Conservation (phyloP, 2,797 vertebrate genomes). For the Chelidonichthys spinosus region DNA sequence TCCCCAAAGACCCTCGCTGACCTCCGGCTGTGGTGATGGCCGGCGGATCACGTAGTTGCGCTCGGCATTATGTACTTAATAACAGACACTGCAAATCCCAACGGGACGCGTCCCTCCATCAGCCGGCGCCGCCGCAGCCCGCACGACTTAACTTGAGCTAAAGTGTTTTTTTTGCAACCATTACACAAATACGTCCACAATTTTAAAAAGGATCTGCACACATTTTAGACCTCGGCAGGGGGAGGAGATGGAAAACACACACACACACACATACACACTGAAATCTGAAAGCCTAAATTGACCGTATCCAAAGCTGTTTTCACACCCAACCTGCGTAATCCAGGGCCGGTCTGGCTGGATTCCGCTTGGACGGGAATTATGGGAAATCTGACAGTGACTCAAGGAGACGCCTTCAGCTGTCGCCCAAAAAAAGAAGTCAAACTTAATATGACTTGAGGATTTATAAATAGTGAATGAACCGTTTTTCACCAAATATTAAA, state of each 20-base stretch:
- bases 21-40: slow-evolving; percentile 43
- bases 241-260: not conserved
- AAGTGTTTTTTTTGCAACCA: slow-evolving; percentile 57
- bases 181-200: slow-evolving; percentile 37
- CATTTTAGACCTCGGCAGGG: slow-evolving; percentile 19
- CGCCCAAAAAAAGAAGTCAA: not conserved
- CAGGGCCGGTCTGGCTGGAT: slow-evolving; percentile 20
- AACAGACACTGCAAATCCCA: slow-evolving; percentile 62
- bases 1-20: slow-evolving; percentile 33
- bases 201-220: slow-evolving; percentile 47
- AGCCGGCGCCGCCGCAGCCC: slow-evolving; percentile 4
- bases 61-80: slow-evolving; percentile 66
- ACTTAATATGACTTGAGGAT: slow-evolving; percentile 1
- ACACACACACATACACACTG: not conserved
- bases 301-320: slow-evolving; percentile 64
- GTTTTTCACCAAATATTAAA: not conserved
- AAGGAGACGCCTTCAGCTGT: slow-evolving; percentile 28
- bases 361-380: slow-evolving; percentile 42
- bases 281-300: slow-evolving; percentile 50
- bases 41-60: slow-evolving; percentile 17
- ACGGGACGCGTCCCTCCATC: slow-evolving; percentile 29
- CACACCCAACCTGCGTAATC: slow-evolving; percentile 59
- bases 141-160: slow-evolving; percentile 46
- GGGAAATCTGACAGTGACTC: slow-evolving; percentile 42
- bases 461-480: not conserved